Evolutionary conservation across 1,140 invertebrate genomes (phyloP), one percentile per base, ranked within the genome.

Genomic region (Tyrophagus putrescentiae): DNA sequence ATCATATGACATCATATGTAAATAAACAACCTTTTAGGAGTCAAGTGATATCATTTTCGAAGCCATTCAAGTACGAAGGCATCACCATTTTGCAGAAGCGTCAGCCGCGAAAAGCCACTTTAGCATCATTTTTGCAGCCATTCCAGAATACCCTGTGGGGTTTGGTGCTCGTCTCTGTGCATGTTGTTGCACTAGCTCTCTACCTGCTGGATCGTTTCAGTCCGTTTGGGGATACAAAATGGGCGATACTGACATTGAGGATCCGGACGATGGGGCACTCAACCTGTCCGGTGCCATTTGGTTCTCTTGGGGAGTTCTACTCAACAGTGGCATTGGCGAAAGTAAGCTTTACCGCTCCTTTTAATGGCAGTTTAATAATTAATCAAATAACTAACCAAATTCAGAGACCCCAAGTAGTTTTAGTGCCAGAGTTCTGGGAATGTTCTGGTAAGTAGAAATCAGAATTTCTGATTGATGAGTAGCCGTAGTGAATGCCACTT

Each of bases 281-380:
- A 97, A 97, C 74, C 77, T 99, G 32, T 96, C 92, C 21, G 94
- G 90, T 70, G 93, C 96, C 16, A 94, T 98, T 71, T 99, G 96
- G 96, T 99, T 99, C 76, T 92, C 95, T 50, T 99, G 95, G 94
- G 95, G 95, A 54, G 94, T 99, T 27, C 76, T 99, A 2, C 78
- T 99, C 3, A 98, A 98, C 73, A 95, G 89, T 70, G 95, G 95
- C 27, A 98, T 99, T 69, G 94, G 94, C 61, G 95, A 99, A 87
- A 45, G 57, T 59, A 36, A 13, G 9, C 11, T 29, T 42, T 59
- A 59, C 5, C 32, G 56, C 28, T 41, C 21, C 42, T 34, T 34
- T 45, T 13, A 36, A 44, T 21, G 18, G 31, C 18, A 57, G 27
- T 57, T 36, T 4, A 11, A 41, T 57, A 27, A 32, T 31, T 57